Conservation (phyloP, 2,113 vertebrate genomes). For the Atherinomorus stipes region DNA sequence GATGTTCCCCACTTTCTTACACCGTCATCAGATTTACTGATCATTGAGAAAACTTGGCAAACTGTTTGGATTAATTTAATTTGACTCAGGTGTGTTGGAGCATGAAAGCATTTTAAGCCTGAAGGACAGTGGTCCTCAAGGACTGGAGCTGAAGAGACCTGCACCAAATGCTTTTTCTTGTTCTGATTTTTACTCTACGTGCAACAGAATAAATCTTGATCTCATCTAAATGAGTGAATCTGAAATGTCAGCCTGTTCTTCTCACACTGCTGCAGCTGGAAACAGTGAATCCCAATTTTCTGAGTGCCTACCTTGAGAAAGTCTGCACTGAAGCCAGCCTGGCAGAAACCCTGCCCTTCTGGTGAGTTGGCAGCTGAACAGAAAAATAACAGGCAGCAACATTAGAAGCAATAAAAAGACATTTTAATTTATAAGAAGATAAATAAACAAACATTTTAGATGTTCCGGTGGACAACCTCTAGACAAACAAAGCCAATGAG, state of each 20-base stretch:
- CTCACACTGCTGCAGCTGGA: not conserved
- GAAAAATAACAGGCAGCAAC: not conserved
- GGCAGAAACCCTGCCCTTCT: slow-evolving; percentile 97
- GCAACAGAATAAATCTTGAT: too few relatives aligned
- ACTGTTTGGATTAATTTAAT: too few relatives aligned
- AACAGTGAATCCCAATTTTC: too few relatives aligned
- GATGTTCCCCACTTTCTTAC: too few relatives aligned
- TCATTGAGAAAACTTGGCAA: too few relatives aligned
- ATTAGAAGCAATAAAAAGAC: not conserved
- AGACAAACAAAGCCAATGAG: not conserved
- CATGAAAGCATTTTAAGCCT: too few relatives aligned
- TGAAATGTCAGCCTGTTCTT: not conserved
- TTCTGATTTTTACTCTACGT: too few relatives aligned
- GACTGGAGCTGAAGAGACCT: too few relatives aligned
- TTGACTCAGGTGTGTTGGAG: too few relatives aligned
- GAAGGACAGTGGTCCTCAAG: too few relatives aligned
- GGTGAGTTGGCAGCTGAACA: slow-evolving; percentile 86
- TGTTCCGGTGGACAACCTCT: not conserved
- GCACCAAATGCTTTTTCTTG: too few relatives aligned
- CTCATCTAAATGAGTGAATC: not conserved
- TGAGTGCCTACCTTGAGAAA: slow-evolving; percentile 87
- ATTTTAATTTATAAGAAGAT: not conserved
- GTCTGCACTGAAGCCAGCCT: slow-evolving; percentile 97
- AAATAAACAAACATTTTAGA: not conserved
- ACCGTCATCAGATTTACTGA: too few relatives aligned